Evolutionary conservation across 1,140 invertebrate genomes (phyloP).

Genomic region (Pygmarrhopalites habei): DNA sequence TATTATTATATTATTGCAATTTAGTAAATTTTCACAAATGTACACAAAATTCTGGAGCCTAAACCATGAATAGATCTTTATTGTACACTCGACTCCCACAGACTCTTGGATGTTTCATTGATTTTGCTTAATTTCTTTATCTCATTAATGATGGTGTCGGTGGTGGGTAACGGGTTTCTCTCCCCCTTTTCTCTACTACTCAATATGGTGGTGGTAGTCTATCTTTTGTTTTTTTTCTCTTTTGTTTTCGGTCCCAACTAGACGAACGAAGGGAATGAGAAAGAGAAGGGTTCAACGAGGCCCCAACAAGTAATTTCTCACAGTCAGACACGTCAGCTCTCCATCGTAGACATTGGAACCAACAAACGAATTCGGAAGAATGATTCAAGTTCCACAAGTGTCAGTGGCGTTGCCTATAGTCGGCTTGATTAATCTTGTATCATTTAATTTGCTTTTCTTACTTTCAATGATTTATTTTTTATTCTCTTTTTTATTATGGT

Average conservation of each 20-base stretch:
- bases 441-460: no score
- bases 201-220: slow-evolving; percentile 7
- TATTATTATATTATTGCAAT: no score
- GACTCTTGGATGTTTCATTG: not conserved
- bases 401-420: slow-evolving; percentile 17
- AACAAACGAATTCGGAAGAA: slow-evolving; percentile 13
- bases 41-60: no score
- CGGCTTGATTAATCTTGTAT: slow-evolving; percentile 21
- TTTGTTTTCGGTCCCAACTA: slow-evolving; percentile 23
- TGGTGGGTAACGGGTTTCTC: not conserved
- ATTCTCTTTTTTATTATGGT: no score
- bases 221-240: slow-evolving; percentile 18
- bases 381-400: slow-evolving; percentile 17
- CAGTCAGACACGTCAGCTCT: slow-evolving; percentile 12
- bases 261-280: slow-evolving; percentile 17
- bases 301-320: slow-evolving; percentile 12
- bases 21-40: no score
- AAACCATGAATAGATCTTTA: no score
- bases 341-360: slow-evolving; percentile 7
- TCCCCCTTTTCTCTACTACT: not conserved
- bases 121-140: slow-evolving; percentile 5
- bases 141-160: not conserved
- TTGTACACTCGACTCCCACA: no score
- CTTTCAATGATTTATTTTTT: no score
- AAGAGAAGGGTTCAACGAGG: slow-evolving; percentile 10